Percentiles rank a stretch among this genome's conserved stretches.
phyloP scores from a whole-genome alignment of 2,888 invertebrate species.

The Hirtodrosophila alboralis region DNA sequence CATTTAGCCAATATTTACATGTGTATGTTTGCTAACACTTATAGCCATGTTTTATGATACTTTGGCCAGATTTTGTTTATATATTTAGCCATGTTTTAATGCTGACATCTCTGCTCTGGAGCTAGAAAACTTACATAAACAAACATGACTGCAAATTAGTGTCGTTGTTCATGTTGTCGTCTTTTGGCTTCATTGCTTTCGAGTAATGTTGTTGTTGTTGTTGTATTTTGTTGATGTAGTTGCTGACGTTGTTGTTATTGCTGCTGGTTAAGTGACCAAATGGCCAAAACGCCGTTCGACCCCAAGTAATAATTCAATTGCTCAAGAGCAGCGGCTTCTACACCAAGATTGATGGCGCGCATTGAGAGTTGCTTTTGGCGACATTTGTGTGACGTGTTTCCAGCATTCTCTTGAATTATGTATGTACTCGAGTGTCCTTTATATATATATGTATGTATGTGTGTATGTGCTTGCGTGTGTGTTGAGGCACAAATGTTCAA shows the following conservation, averaged over 20 bases:
- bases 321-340: conserved; percentile 31
- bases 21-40: neutral
- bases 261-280: conserved; percentile 69
- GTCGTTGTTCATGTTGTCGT: conserved; percentile 42
- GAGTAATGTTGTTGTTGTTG: conserved; percentile 13
- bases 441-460: conserved; percentile 8
- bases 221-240: too few relatives aligned
- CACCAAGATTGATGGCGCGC: conserved; percentile 74
- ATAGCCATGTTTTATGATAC: neutral
- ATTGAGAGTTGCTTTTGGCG: conserved; percentile 75
- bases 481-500: conserved; percentile 71
- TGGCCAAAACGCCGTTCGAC: conserved; percentile 67
- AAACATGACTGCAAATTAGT: conserved; percentile 76
- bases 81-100: conserved; percentile 17
- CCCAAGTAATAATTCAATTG: conserved; percentile 77
- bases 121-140: conserved; percentile 38
- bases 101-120: conserved; percentile 32
- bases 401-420: conserved; percentile 69
- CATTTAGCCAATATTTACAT: too few relatives aligned
- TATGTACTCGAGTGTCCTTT: conserved; percentile 38
- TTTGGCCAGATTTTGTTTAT: conserved; percentile 9
- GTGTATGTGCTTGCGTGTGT: conserved; percentile 41
- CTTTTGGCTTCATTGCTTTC: conserved; percentile 17
- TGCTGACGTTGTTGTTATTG: conserved; percentile 25
- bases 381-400: conserved; percentile 79